These are phyloP conservation scores for Drosophila kambysellisi DNA, from an alignment of 2,888 invertebrate species.

Conservation along the genomic window DNA sequence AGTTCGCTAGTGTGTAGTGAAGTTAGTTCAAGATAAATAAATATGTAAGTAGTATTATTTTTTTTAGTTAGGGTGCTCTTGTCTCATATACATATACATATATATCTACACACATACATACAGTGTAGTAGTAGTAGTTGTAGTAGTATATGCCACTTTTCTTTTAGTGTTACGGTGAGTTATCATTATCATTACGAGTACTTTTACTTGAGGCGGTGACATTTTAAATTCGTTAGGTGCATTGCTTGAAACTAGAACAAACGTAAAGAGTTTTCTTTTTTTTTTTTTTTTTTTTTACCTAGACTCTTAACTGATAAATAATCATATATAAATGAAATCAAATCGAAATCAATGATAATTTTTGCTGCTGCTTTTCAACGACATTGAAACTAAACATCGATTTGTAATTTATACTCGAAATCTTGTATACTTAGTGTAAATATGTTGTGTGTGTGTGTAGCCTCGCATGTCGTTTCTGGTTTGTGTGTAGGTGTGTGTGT, in stretches of 20 bases:
- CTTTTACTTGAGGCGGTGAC: constrained; percentile 65
- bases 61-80: constrained; percentile 51
- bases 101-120: constrained; percentile 47
- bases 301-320: constrained; percentile 23
- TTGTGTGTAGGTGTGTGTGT: constrained; percentile 23
- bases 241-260: constrained; percentile 55
- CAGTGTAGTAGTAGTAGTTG: constrained; percentile 20
- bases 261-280: background rate
- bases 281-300: constrained; percentile 18
- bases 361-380: constrained; percentile 53
- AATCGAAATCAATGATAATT: constrained; percentile 11
- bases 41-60: constrained; percentile 17
- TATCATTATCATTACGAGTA: constrained; percentile 69
- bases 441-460: constrained; percentile 31
- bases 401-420: constrained; percentile 45
- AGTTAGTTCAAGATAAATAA: constrained; percentile 19
- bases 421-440: constrained; percentile 27
- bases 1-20: constrained; percentile 31
- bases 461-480: constrained; percentile 23
- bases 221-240: constrained; percentile 62
- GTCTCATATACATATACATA: constrained; percentile 30
- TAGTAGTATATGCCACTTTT: constrained; percentile 45
- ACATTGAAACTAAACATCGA: constrained; percentile 80
- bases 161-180: constrained; percentile 56
- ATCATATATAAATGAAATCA: constrained; percentile 2